Percentiles rank a stretch among this genome's conserved stretches.
Evolutionary conservation across 2,113 vertebrate genomes (phyloP).

Genomic region (Archilochus colubris): DNA sequence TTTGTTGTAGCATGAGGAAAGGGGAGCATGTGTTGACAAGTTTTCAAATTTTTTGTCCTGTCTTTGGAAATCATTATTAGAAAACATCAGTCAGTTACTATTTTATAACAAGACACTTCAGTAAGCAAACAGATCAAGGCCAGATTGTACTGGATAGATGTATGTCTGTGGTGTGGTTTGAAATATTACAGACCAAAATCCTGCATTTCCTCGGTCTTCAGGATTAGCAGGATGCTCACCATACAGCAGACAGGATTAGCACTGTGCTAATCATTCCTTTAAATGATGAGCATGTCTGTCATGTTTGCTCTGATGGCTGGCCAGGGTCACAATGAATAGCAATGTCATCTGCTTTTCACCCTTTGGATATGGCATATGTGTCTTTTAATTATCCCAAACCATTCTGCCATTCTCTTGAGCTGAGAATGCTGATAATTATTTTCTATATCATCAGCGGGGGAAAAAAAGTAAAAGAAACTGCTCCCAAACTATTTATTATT

Average conservation of each 20-base stretch:
- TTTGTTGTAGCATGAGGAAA: not conserved
- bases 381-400: not conserved
- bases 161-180: rapidly evolving
- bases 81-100: not conserved
- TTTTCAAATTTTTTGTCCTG: not conserved
- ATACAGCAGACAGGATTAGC: slow-evolving; percentile 4
- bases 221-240: not conserved
- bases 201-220: not conserved
- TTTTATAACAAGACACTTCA: not conserved
- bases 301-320: not conserved
- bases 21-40: rapidly evolving
- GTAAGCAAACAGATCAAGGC: not conserved
- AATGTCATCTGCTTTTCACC: not conserved
- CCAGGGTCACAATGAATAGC: not conserved
- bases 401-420: not conserved
- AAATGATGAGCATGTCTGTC: not conserved
- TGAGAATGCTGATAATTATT: not conserved
- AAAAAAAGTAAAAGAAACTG: not conserved
- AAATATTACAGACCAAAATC: not conserved
- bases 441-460: not conserved
- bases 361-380: not conserved
- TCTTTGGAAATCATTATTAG: not conserved
- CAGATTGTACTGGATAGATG: not conserved
- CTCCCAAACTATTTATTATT: not conserved
- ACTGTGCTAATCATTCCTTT: not conserved